phyloP scores from a whole-genome alignment of 2,888 invertebrate genomes.

The Oligia strigilis region DNA sequence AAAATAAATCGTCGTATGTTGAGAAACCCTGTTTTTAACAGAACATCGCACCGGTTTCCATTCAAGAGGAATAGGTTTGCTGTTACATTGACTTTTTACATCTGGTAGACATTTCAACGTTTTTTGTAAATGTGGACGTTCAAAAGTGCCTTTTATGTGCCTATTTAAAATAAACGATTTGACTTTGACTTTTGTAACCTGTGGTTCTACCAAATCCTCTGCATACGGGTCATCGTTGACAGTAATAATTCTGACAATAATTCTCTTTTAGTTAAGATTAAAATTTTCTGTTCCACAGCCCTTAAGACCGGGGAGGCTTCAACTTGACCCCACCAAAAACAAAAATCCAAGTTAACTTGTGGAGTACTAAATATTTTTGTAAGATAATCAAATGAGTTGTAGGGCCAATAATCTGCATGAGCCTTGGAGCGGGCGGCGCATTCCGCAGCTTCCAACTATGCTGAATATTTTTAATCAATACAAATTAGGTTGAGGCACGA shows the following conservation, averaged over 20 bases:
- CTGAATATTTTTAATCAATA: conserved; percentile 91
- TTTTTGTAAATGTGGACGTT: no score
- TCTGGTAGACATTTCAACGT: no score
- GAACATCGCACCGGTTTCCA: not conserved
- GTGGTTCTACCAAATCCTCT: not conserved
- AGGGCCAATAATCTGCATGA: conserved; percentile 79
- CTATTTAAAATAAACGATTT: no score
- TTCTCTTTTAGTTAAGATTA: not conserved
- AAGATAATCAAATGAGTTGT: conserved; percentile 75
- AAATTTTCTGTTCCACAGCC: not conserved
- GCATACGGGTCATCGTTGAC: not conserved
- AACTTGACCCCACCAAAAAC: conserved; percentile 11
- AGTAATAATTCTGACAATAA: no score
- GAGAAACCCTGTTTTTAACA: no score
- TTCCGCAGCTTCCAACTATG: conserved; percentile 86
- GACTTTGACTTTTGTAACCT: not conserved
- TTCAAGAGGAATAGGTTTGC: not conserved
- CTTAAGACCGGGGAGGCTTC: not conserved
- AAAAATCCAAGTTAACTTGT: conserved; percentile 38
- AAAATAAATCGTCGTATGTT: not conserved
- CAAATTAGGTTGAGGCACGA: conserved; percentile 88
- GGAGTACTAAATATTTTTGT: conserved; percentile 70
- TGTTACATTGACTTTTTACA: not conserved
- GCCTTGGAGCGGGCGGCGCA: conserved; percentile 68
- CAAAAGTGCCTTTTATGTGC: no score